These are phyloP conservation scores for Tetragonula clypearis DNA, from an alignment of 1,140 invertebrate genomes.

Conservation along the genomic window DNA sequence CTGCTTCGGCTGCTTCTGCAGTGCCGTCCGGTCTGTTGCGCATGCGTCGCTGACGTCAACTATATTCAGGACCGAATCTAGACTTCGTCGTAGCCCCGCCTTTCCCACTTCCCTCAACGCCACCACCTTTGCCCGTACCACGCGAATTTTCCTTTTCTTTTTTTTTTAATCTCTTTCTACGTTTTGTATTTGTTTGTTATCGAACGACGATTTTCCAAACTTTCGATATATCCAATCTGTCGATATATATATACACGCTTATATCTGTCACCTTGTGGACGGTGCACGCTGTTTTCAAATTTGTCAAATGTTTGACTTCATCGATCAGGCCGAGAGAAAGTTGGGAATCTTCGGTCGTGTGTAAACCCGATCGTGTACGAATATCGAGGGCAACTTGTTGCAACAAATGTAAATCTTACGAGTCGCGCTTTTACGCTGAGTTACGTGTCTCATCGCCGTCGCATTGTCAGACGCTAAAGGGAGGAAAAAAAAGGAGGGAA, in stretches of 20 bases:
- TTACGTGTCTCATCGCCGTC: not conserved
- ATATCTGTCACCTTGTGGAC: not conserved
- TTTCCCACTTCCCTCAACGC: not conserved
- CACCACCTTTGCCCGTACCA: not conserved
- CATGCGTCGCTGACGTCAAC: slow-evolving; percentile 83
- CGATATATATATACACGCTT: not conserved
- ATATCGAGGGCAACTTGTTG: not conserved
- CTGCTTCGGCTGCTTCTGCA: slow-evolving; percentile 83
- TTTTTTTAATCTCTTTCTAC: not conserved
- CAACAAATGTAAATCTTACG: not conserved
- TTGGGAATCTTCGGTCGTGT: not conserved
- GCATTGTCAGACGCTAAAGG: too few relatives aligned
- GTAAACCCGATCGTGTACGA: not conserved
- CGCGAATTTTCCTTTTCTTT: not conserved
- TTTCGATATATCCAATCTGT: not conserved
- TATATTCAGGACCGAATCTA: slow-evolving; percentile 50
- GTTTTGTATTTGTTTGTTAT: not conserved
- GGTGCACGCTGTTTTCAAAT: not conserved
- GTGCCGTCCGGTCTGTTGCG: slow-evolving; percentile 83
- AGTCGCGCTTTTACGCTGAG: not conserved
- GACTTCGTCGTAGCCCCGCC: not conserved
- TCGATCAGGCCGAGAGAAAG: not conserved
- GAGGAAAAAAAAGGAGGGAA: not conserved
- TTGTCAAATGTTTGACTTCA: not conserved
- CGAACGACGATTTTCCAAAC: not conserved